Evolutionary conservation across 2,113 vertebrate genomes (phyloP).

Genomic region (Podiceps cristatus): DNA sequence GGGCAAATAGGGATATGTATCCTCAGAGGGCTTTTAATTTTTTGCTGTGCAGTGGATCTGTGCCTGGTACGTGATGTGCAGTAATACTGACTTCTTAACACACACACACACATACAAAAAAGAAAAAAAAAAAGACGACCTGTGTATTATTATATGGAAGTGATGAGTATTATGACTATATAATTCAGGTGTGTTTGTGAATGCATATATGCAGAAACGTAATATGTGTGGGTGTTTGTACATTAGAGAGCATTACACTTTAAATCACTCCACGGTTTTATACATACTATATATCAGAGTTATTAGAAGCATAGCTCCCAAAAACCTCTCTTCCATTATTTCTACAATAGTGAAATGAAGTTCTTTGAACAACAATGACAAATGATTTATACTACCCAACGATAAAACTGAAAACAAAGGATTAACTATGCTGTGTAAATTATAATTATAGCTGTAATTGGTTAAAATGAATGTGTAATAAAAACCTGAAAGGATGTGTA

Average conservation of each 20-base stretch:
- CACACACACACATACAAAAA: no score
- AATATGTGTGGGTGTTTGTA: constrained; percentile 8
- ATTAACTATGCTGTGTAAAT: constrained; percentile 15
- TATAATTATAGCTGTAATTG: constrained; percentile 50
- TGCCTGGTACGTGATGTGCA: background rate
- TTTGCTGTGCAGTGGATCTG: background rate
- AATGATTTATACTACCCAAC: background rate
- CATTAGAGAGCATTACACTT: constrained; percentile 14
- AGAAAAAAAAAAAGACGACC: background rate
- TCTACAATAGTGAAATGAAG: background rate
- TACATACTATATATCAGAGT: background rate
- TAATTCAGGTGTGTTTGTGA: constrained; percentile 35
- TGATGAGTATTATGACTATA: constrained; percentile 7
- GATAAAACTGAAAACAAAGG: constrained; percentile 34
- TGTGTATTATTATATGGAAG: background rate
- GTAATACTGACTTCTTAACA: background rate
- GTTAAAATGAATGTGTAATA: constrained; percentile 39
- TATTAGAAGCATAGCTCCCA: background rate
- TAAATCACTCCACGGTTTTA: background rate
- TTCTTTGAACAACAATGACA: background rate
- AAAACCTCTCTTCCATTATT: background rate
- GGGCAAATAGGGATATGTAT: background rate
- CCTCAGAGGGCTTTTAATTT: background rate
- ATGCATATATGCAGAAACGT: background rate
- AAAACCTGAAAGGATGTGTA: constrained; percentile 31